Evolutionary conservation across 1,140 invertebrate genomes (phyloP), one percentile per base, ranked within the genome.

Genomic region (Homalodisca vitripennis): DNA sequence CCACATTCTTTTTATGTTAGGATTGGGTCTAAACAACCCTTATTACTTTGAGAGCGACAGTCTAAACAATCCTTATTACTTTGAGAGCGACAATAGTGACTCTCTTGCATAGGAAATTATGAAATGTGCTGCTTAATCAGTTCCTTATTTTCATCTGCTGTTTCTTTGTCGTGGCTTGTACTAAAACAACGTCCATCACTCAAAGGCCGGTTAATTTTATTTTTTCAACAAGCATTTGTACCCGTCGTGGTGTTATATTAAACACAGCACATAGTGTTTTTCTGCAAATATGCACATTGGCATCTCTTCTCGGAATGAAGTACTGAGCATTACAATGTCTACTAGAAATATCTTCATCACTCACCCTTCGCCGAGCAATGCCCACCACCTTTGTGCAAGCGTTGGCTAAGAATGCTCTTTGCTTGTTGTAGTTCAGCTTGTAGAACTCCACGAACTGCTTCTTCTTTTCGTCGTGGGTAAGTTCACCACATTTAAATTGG

Each of bases 381-480:
- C 72, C 72, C 72, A 73, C 74, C 74, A 74, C 72, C 70, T 72
- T 29, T 3, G 72, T 71, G 71, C 71, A 73, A 64, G 57, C 34
- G 41, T 69, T 53, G 14, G 30, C 27, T 13, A 66, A 2, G 55
- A 66, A 24, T 29, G n/a, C 32, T 30, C 3, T 32, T 66, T 27
- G 41, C 63, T 3, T n/a, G 10, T 53, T 53, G 48, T 53, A 53
- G 22, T 53, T 22, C 12, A 53, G 22, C 6, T 53, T 53, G 48
- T 53, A 53, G 20, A 53, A 53, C 20, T 53, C 48, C 20, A 12
- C 20, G 48, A 53, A 53, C 10, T 53, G 48, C 10, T 22, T 3
- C 48, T 12, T 20, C 48, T 12, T 53, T 6, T 12, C 22, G 6
- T 53, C 48, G 10, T 12, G 20, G 6, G 48, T 53, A 53, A 53